A percentile compares a stretch with the other conserved stretches of the same genome.
phyloP scores from a whole-genome alignment of 2,113 vertebrate species.

The Brachionichthys hirsutus region DNA sequence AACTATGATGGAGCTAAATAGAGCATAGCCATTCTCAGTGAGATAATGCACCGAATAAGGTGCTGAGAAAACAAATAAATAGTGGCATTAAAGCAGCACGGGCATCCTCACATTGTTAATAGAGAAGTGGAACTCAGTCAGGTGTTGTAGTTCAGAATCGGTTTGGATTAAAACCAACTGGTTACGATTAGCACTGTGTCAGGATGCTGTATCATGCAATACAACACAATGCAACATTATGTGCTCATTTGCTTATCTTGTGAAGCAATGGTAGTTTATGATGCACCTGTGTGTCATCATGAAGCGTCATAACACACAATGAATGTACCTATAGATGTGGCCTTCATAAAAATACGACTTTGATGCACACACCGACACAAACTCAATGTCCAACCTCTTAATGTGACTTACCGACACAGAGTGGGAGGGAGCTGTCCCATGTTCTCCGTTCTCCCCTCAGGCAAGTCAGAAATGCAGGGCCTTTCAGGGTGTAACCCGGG shows the following conservation, averaged over 20 bases:
- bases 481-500: slow-evolving; percentile 89
- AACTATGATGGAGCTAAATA: slow-evolving; percentile 29
- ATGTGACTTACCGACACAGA: slow-evolving; percentile 86
- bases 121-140: slow-evolving; percentile 47
- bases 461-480: slow-evolving; percentile 84
- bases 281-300: too few species aligned
- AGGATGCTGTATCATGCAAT: slow-evolving; percentile 8
- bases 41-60: slow-evolving; percentile 33
- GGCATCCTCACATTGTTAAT: slow-evolving; percentile 19
- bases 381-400: not conserved
- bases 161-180: not conserved
- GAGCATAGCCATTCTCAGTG: slow-evolving; percentile 20
- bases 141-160: not conserved
- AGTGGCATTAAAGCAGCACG: slow-evolving; percentile 37
- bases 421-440: slow-evolving; percentile 91
- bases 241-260: too few species aligned
- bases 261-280: too few species aligned
- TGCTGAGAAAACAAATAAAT: slow-evolving; percentile 35
- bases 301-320: too few species aligned
- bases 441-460: slow-evolving; percentile 91
- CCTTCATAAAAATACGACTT: too few species aligned
- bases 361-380: too few species aligned
- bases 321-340: too few species aligned
- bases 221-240: not conserved
- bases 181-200: slow-evolving; percentile 23